Evolutionary conservation across 2,113 vertebrate genomes (phyloP).

Genomic region (Pithys albifrons): DNA sequence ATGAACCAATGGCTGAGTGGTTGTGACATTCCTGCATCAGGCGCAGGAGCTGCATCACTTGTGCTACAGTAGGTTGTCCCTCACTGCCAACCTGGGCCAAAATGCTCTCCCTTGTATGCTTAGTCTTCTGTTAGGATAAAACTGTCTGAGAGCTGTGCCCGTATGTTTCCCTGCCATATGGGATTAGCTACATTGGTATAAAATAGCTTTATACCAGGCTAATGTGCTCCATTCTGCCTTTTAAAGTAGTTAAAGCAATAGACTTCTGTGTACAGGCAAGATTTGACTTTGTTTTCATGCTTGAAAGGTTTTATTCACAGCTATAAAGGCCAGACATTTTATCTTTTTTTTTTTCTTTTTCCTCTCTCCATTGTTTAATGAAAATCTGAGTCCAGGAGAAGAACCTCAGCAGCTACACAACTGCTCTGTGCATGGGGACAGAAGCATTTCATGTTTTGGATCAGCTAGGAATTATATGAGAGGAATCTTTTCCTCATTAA

Average conservation of each 20-base stretch:
- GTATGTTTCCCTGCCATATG: not conserved
- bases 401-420: not conserved
- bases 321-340: not conserved
- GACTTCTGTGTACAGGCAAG: not conserved
- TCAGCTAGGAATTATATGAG: not conserved
- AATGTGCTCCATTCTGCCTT: not conserved
- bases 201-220: not conserved
- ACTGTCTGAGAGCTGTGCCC: not conserved
- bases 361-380: not conserved
- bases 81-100: not conserved
- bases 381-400: not conserved
- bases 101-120: not conserved
- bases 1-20: not conserved
- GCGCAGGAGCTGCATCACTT: not conserved
- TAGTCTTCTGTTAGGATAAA: not conserved
- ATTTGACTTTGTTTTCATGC: slow-evolving; percentile 30
- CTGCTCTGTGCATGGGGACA: not conserved
- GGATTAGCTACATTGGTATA: not conserved
- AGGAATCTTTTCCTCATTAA: not conserved
- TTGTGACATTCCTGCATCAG: not conserved
- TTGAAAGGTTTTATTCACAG: slow-evolving; percentile 39
- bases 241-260: not conserved
- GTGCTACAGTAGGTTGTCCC: not conserved
- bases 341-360: not conserved
- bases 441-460: not conserved